These are phyloP conservation scores for Ataeniobius toweri DNA, from an alignment of 2,797 vertebrate species.

Conservation along the genomic window DNA sequence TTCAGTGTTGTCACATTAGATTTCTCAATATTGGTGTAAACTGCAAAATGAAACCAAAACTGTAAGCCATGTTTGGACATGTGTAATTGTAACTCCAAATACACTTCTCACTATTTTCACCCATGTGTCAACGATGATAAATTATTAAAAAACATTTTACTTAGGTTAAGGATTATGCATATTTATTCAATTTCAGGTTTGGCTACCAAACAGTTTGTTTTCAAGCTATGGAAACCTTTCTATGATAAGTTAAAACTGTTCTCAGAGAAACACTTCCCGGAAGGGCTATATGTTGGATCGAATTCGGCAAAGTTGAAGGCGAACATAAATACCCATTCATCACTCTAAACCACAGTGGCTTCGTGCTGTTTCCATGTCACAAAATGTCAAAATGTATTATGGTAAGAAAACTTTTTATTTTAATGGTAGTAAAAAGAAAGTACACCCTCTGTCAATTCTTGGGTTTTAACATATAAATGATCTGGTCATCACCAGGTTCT, in stretches of 20 bases:
- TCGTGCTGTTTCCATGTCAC: constrained; percentile 55
- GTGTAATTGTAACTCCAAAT: constrained; percentile 7
- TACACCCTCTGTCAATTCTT: constrained; percentile 6
- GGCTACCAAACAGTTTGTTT: constrained; percentile 37
- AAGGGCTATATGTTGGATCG: constrained; percentile 50
- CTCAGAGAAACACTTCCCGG: constrained; percentile 49
- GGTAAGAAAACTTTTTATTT: constrained; percentile 36
- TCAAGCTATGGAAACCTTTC: constrained; percentile 10
- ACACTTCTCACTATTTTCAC: constrained; percentile 6
- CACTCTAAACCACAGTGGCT: constrained; percentile 54
- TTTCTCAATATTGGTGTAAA: background rate
- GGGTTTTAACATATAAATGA: background rate
- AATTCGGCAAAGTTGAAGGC: constrained; percentile 55
- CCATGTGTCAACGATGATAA: constrained; percentile 9
- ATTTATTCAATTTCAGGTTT: constrained; percentile 33
- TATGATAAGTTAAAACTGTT: constrained; percentile 44
- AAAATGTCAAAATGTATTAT: constrained; percentile 42
- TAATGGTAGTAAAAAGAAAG: constrained; percentile 7
- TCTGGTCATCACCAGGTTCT: constrained; percentile 2
- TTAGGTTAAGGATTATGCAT: constrained; percentile 34
- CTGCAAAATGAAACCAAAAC: constrained; percentile 5
- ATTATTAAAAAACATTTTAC: constrained; percentile 15
- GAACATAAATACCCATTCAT: constrained; percentile 70
- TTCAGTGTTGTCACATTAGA: constrained; percentile 15
- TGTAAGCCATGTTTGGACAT: constrained; percentile 10